Evolutionary conservation across 2,797 vertebrate species (phyloP).

Genomic region (Luscinia luscinia): DNA sequence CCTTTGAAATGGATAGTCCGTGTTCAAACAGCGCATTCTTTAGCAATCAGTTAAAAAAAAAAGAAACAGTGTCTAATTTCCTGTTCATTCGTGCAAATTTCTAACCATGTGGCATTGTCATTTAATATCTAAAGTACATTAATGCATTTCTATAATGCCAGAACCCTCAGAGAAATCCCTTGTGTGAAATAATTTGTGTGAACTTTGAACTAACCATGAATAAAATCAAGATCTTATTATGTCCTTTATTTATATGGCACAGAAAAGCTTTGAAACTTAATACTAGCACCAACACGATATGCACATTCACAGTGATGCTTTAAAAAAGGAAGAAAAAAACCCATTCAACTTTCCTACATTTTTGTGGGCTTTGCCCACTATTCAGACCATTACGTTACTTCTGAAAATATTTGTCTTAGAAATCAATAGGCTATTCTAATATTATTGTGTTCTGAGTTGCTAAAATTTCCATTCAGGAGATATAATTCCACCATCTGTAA

Average conservation of each 20-base stretch:
- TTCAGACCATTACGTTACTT: constrained; percentile 27
- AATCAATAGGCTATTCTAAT: constrained; percentile 77
- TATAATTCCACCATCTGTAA: constrained; percentile 84
- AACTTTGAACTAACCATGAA: constrained; percentile 76
- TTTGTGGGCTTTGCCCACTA: constrained; percentile 18
- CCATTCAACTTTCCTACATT: constrained; percentile 19
- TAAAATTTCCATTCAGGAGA: constrained; percentile 76
- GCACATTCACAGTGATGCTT: constrained; percentile 35
- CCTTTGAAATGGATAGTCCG: constrained; percentile 77
- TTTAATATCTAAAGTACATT: constrained; percentile 76
- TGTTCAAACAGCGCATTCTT: constrained; percentile 68
- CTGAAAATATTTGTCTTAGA: constrained; percentile 81
- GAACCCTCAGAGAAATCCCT: constrained; percentile 68
- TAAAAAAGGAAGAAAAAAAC: constrained; percentile 26
- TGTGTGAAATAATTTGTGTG: constrained; percentile 76
- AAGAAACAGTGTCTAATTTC: constrained; percentile 76
- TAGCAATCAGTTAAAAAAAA: constrained; percentile 69
- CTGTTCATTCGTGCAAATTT: constrained; percentile 71
- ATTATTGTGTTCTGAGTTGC: constrained; percentile 76
- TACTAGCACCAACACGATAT: constrained; percentile 30
- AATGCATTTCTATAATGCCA: constrained; percentile 70
- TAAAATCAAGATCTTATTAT: constrained; percentile 72
- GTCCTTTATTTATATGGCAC: constrained; percentile 69
- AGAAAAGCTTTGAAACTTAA: constrained; percentile 74
- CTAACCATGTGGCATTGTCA: constrained; percentile 75